Evolutionary conservation across 2,797 vertebrate species (phyloP).

Genomic region (Yasuhikotakia modesta): DNA sequence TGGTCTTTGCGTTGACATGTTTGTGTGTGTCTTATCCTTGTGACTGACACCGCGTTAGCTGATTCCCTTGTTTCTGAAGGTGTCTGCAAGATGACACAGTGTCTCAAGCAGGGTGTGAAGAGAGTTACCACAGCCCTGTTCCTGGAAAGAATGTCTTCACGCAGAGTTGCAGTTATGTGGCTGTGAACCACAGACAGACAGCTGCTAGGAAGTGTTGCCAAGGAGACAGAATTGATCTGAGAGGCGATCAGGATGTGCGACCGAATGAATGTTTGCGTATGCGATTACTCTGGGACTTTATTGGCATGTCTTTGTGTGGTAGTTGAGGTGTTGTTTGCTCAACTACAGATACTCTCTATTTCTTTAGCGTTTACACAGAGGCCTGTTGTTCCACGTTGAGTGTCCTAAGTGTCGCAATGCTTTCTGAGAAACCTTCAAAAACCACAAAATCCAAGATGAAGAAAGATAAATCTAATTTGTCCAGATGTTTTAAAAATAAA

Average conservation of each 20-base stretch:
- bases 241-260: neutral
- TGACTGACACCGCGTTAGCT: neutral
- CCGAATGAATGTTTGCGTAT: slow-evolving; percentile 44
- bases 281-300: slow-evolving; percentile 50
- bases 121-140: neutral
- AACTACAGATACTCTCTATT: neutral
- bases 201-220: neutral
- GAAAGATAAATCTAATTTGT: neutral
- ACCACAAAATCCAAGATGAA: no score
- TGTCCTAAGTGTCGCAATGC: neutral
- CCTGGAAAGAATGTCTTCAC: slow-evolving; percentile 8
- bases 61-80: neutral
- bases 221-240: neutral
- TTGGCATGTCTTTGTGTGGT: slow-evolving; percentile 22
- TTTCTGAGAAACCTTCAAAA: neutral
- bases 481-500: neutral
- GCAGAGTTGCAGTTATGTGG: neutral
- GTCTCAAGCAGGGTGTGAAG: neutral
- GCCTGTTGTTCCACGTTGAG: neutral
- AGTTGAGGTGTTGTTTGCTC: slow-evolving; percentile 29
- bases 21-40: neutral
- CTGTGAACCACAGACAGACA: neutral
- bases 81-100: neutral
- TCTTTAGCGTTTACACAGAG: neutral
- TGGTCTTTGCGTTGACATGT: neutral